These are phyloP conservation scores for Tineola bisselliella DNA, from an alignment of 2,888 invertebrate genomes.

Conservation along the genomic window DNA sequence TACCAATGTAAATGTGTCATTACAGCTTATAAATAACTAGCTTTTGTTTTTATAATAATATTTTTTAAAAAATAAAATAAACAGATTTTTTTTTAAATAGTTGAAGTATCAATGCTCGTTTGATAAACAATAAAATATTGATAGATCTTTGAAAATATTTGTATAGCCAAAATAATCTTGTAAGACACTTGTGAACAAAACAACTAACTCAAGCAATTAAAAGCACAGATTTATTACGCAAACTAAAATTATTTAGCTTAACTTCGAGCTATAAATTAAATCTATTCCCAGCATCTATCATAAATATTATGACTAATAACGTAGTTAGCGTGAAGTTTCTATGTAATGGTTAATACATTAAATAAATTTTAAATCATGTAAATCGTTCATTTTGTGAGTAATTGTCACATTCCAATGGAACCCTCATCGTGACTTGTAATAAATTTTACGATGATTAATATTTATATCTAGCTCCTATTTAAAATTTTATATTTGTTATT, in stretches of 20 bases:
- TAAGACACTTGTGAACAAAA: no score
- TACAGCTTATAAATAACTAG: no score
- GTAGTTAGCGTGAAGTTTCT: not conserved
- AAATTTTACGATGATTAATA: not conserved
- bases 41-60: no score
- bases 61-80: no score
- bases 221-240: not conserved
- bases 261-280: not conserved
- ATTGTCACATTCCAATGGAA: not conserved
- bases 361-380: not conserved
- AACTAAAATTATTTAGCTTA: not conserved
- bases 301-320: conserved; percentile 4
- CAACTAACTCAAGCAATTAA: not conserved
- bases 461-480: no score
- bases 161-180: no score
- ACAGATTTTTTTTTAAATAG: no score
- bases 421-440: not conserved
- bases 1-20: no score
- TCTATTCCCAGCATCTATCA: not conserved
- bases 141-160: no score
- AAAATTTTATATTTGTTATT: no score
- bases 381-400: not conserved
- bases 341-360: not conserved
- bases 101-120: no score
- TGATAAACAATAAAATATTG: no score